Conservation (phyloP, 2,113 vertebrate genomes). For the Taxidea taxus region DNA sequence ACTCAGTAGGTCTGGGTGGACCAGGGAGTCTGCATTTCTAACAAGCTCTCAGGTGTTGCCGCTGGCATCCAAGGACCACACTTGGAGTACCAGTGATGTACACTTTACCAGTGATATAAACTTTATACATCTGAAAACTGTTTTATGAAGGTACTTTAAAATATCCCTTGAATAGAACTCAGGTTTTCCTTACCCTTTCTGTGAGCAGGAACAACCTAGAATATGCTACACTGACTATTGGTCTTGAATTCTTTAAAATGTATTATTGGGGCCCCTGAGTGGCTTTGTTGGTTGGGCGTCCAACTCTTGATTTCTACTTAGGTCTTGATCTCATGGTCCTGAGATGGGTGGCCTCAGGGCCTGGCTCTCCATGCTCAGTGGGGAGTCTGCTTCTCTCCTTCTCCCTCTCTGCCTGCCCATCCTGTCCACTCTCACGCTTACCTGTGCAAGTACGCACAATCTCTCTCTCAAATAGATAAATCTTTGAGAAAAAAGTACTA, state of each 20-base stretch:
- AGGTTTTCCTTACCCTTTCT: not conserved
- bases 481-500: not conserved
- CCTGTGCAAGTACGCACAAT: rapidly evolving
- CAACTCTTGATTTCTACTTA: not conserved
- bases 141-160: not conserved
- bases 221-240: not conserved
- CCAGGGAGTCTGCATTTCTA: not conserved
- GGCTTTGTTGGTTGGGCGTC: not conserved
- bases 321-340: not conserved
- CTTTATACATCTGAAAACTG: not conserved
- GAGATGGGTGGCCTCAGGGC: not conserved
- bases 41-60: not conserved
- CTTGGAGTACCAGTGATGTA: not conserved
- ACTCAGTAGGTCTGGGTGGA: not conserved
- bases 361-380: not conserved
- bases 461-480: not conserved
- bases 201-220: not conserved
- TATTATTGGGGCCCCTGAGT: not conserved
- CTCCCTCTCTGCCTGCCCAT: rapidly evolving
- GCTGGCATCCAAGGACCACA: not conserved
- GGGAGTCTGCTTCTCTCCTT: not conserved
- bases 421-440: not conserved
- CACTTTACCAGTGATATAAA: no score
- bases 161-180: not conserved
- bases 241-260: not conserved